Evolutionary conservation across 2,888 invertebrate genomes (phyloP), one percentile per base, ranked within the genome.

Genomic region (Andricus curvator): DNA sequence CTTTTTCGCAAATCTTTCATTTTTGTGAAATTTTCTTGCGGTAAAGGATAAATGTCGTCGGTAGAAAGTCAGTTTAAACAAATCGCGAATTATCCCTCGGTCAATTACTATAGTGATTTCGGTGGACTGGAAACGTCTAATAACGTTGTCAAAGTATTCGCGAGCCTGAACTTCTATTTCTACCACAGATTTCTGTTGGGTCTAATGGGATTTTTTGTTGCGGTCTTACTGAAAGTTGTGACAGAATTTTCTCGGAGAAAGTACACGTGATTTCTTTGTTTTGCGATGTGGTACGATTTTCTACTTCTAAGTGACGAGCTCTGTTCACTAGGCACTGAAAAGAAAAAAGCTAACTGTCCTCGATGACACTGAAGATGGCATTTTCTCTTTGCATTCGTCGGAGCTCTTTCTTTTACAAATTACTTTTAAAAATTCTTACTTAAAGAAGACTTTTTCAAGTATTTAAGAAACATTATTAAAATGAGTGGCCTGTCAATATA

Each of bases 121-220:
- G 56, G 56, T 74, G 74, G 33, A 51, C 56, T 74, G 74, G 74
- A 51, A 74, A 74, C 56, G 74, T 74, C 74, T 74, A 74, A 74
- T 74, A 74, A 74, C 74, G 51, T 74, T 56, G 74, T 74, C 74
- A 74, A 56, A 74, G 74, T 51, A 33, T 74, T 11, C 74, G 51
- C 29, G 74, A 74, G 68, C 51, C 29, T 70, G 68, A 70, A 51
- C 74, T 74, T 51, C 51, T 51, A 74, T 74, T 74, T 29, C 74
- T 51, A 51, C 74, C 51, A 33, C 51, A 74, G 74, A 74, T 74
- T 74, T 56, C 33, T 74, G 74, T 51, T 51, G 33, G 29, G 82
- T 82, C 81, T 83, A 82, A 83, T 84, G 78, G 81, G 70, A 83
- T 80, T 81, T 82, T 81, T 80, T 81, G 78, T 82, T 83, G 77